These are phyloP conservation scores for Drosophila yakuba DNA, from an alignment of 1,140 invertebrate species.

Conservation along the genomic window DNA sequence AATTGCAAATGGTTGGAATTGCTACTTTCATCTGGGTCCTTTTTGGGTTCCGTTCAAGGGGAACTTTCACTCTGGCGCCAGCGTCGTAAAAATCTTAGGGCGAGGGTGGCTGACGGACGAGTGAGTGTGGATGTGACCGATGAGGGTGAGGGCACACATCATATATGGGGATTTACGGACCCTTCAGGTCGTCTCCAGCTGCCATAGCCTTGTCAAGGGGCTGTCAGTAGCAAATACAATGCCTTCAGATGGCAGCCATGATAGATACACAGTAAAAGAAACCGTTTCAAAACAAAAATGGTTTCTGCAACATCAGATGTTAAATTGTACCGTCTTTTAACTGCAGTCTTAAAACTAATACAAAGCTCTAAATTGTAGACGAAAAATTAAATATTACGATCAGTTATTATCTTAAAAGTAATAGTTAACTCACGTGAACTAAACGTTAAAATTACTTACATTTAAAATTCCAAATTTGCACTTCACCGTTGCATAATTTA, in stretches of 20 bases:
- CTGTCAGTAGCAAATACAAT: slow-evolving; percentile 68
- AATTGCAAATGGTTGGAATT: slow-evolving; percentile 80
- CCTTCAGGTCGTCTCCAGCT: slow-evolving; percentile 51
- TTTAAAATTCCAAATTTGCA: no score
- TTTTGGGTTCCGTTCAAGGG: slow-evolving; percentile 46
- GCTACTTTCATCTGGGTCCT: slow-evolving; percentile 76
- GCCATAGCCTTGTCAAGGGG: slow-evolving; percentile 52
- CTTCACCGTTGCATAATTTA: no score
- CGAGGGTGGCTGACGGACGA: slow-evolving; percentile 20
- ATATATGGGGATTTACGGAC: slow-evolving; percentile 71
- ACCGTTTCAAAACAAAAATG: background rate
- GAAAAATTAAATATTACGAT: no score
- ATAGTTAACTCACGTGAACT: no score
- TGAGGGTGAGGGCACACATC: slow-evolving; percentile 35
- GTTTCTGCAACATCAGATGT: no score
- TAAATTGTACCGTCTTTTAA: no score
- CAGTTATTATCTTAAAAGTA: no score
- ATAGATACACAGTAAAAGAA: slow-evolving; percentile 18
- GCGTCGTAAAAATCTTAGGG: slow-evolving; percentile 18
- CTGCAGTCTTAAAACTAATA: no score
- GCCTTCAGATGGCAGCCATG: slow-evolving; percentile 64
- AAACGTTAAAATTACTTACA: no score
- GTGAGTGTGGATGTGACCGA: slow-evolving; percentile 8
- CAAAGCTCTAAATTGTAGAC: no score
- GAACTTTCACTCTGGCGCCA: slow-evolving; percentile 66